Evolutionary conservation across 2,888 invertebrate species (phyloP), one percentile per base, ranked within the genome.

Genomic region (Noctuana brunneofusca): DNA sequence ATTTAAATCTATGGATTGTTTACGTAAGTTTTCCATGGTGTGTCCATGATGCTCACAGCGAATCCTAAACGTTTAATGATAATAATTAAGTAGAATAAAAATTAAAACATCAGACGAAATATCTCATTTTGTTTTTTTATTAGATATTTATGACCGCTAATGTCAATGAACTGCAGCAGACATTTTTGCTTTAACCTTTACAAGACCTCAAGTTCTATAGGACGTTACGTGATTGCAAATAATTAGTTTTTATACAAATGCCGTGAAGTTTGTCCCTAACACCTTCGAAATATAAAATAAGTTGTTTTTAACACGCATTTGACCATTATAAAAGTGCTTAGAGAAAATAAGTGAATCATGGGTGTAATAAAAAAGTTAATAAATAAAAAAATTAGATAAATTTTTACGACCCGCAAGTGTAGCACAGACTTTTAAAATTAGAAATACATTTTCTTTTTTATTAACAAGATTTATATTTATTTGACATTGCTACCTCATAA

Each of bases 241-340:
- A 62, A 57, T 63, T 63, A 53, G 57, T 52, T 46, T 57, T 57
- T 57, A 16, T 63, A 57, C 9, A 57, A 63, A 56, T 52, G 63
- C 57, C 56, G 52, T 63, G 18, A 63, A 57, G 63, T 63, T 57
- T 63, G 56, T 57, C 49, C 57, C 16, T 52, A 63, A 63, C 57
- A 63, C 56, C 56, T 57, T 57, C 9, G 52, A 43, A 63, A 54
- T 57, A 63, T 52, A 56, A 57, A 63, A 63, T 63, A 63, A 57
- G 52, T 57, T 57, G 50, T 57, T 57, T 63, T 52, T 43, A 57
- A 32, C 63, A 57, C 63, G 63, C 56, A 57, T 57, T 52, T 20
- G 41, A 56, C 49, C 38, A 49, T 43, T 32, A 56, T 20, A 54
- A 55, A 38, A 8, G n/a, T 53, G 18, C 32, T 32, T 32, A 52